Evolutionary conservation across 2,888 invertebrate species (phyloP), one percentile per base, ranked within the genome.

Genomic region (Protophormia terraenovae): DNA sequence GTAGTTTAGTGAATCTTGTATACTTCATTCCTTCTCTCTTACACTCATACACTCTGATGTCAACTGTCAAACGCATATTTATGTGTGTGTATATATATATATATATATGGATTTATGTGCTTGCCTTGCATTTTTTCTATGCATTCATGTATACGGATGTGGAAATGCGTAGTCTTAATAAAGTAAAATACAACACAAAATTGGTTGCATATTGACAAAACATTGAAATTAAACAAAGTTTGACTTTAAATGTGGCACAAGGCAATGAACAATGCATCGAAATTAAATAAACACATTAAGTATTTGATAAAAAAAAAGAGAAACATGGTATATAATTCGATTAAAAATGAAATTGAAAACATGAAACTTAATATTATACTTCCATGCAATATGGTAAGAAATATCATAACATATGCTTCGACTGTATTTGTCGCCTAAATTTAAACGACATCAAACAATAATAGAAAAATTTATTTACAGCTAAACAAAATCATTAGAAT

Each of bases 311-410:
- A 53, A 29, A 7, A 24, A 12, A 24, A 53, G 66, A n/a, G 32
- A n/a, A n/a, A 19, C 3, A 27, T 67, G 12, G 24, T 27, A 16
- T 16, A 50, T 53, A 66, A 19, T 77, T 14, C 29, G 22, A 58
- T 69, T n/a, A 24, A 69, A 66, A 3, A 29, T 53, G 24, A 24
- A 53, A 22, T 12, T 4, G 19, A 24, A 10, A 47, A 32, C 7
- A n/a, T 32, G 4, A 24, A 78, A 24, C 22, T 4, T 3, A 14
- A 58, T 60, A 55, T 55, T 29, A 55, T 76, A 66, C 55, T 41
- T 76, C 66, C 66, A 12, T 67, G 67, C 67, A 77, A 77, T 77
- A 55, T 76, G 66, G 19, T 55, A 12, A 32, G 8, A 45, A 22
- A 76, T 53, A 66, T 66, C 41, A 2, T 27, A n/a, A 66, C 76